Base-by-base conservation (phyloP, 2,797 vertebrate genomes). In the Hoplostethus atlanticus region DNA sequence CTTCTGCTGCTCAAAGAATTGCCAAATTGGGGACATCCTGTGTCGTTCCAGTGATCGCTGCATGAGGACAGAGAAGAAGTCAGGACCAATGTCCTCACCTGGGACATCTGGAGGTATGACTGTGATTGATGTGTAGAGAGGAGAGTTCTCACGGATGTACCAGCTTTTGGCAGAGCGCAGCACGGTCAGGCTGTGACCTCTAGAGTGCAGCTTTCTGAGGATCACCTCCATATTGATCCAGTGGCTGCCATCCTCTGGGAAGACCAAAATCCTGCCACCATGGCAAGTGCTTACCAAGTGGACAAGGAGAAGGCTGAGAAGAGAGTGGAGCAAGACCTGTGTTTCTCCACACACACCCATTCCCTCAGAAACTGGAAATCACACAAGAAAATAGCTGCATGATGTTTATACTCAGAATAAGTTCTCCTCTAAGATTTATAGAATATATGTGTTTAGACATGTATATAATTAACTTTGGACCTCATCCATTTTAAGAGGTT, bases 221-320 rank as follows among this genome's bases (percentile, higher is more conserved):
- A 93, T 88, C 1, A 90, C 36, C 54, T 72, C 83, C 91, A 94
- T 94, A 82, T 93, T 93, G 65, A 94, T 64, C 93, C 93, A 94
- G 68, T 93, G 93, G 84, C 94, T 94, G 53, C 90, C 92, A 13
- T 92, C 89, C 0, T 91, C 31, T 0, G 91, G 91, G 6, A 90
- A 74, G 0, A 94, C 93, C 65, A 93, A 74, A 47, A 93, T 94
- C 15, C 31, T 92, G 75, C 90, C 87, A 54, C 87, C 38, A 7
- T 62, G 55, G 13, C 86, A 87, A 44, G 70, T 71, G 38, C 57
- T 40, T n/a, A 13, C 34, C 7, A 64, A 4, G 34, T 76, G 44
- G 38, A 83, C n/a, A 28, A 74, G 15, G 42, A 67, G 10, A 13
- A 54, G 40, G 17, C 50, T 25, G 9, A 55, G 31, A 0, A 79